Evolutionary conservation across 2,113 vertebrate species (phyloP).

Genomic region (Bos indicus): DNA sequence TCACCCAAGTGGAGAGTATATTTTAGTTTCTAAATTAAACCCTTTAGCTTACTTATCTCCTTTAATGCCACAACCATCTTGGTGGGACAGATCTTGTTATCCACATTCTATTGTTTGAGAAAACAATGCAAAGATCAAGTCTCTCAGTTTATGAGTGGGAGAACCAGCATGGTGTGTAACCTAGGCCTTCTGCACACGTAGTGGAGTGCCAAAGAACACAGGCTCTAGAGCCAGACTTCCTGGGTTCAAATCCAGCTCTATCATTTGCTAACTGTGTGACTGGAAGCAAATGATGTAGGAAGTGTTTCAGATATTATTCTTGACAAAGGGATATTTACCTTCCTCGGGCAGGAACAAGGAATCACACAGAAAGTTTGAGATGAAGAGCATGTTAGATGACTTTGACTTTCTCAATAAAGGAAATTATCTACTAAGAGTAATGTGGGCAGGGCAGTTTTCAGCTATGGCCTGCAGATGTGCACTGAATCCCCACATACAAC

Average conservation of each 20-base stretch:
- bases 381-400: neutral
- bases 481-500: neutral
- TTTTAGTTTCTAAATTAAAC: neutral
- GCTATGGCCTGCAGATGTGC: neutral
- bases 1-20: neutral
- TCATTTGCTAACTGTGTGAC: neutral
- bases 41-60: neutral
- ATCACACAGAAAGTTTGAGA: neutral
- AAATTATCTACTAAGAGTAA: neutral
- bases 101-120: neutral
- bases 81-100: neutral
- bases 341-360: neutral
- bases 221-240: neutral
- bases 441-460: neutral
- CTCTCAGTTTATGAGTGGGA: neutral
- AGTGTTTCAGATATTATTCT: neutral
- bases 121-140: neutral
- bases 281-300: neutral
- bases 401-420: slow-evolving; percentile 1
- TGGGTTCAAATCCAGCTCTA: neutral
- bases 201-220: neutral
- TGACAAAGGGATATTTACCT: neutral
- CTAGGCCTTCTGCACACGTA: neutral
- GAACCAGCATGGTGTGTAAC: neutral
- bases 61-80: neutral